These are phyloP conservation scores for Brachionus paranguensis DNA, from an alignment of 1,140 invertebrate species.

Conservation along the genomic window DNA sequence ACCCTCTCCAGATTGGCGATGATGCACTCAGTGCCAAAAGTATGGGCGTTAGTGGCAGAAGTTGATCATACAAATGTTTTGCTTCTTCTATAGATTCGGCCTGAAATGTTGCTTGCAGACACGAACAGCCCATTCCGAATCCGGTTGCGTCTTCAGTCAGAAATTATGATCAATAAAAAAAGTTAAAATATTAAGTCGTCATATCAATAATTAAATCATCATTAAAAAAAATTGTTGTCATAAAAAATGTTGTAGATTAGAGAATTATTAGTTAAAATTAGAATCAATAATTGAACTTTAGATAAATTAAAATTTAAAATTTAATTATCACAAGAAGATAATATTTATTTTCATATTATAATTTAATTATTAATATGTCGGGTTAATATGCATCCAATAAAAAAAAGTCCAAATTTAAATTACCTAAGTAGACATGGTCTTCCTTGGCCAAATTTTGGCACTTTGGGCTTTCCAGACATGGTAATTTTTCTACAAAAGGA, in stretches of 20 bases:
- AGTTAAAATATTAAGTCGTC: no score
- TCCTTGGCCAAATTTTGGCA: constrained; percentile 41
- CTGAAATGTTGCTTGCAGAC: constrained; percentile 79
- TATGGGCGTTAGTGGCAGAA: constrained; percentile 92
- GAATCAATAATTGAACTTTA: no score
- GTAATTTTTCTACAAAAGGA: constrained; percentile 62
- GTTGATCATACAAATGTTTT: constrained; percentile 88
- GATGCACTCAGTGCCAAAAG: constrained; percentile 93
- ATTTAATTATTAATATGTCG: no score
- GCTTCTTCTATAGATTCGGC: constrained; percentile 95
- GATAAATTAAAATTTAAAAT: no score
- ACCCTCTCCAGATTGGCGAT: constrained; percentile 85
- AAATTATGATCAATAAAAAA: no score
- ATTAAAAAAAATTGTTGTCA: no score
- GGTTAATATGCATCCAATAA: background rate
- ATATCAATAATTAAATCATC: no score
- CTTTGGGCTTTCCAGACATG: constrained; percentile 44
- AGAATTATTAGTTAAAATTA: no score
- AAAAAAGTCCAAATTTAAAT: background rate
- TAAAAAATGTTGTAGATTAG: no score
- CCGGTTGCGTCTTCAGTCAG: constrained; percentile 83
- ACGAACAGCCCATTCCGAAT: constrained; percentile 98
- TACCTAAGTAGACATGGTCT: constrained; percentile 50
- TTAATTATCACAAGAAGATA: no score
- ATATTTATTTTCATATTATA: no score